These are phyloP conservation scores for Apostichopus japonicus DNA, from an alignment of 35 echinoderm and acorn worm genomes.

Conservation along the genomic window DNA sequence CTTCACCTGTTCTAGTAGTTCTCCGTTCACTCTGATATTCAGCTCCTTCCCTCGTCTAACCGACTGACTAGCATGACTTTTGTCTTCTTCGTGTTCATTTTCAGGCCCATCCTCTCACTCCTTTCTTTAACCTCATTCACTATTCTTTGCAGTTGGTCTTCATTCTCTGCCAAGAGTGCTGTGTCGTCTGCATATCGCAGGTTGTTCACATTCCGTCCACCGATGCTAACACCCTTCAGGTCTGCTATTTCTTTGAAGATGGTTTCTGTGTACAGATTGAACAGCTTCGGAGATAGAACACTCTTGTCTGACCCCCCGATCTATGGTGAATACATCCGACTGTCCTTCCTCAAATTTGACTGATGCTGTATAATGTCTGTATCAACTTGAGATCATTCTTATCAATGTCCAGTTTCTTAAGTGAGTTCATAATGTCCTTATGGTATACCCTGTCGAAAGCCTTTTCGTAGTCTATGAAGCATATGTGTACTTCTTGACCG, in stretches of 20 bases:
- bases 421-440: too few relatives aligned
- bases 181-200: neutral
- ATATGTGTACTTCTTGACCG: too few relatives aligned
- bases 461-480: too few relatives aligned
- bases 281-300: conserved; percentile 41
- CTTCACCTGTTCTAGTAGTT: neutral
- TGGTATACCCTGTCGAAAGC: too few relatives aligned
- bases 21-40: too few relatives aligned
- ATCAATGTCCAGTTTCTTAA: too few relatives aligned
- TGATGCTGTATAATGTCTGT: neutral
- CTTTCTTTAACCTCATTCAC: neutral
- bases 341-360: conserved; percentile 30
- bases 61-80: neutral
- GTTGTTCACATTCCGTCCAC: neutral
- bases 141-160: neutral
- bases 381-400: too few relatives aligned
- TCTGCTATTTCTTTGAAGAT: conserved; percentile 22
- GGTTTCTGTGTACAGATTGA: conserved; percentile 49
- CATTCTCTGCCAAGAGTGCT: neutral
- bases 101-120: too few relatives aligned
- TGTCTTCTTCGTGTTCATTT: conserved; percentile 18
- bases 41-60: neutral
- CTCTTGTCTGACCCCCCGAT: conserved; percentile 12
- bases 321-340: conserved; percentile 9
- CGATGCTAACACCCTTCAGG: conserved; percentile 44